phyloP scores from a whole-genome alignment of 2,113 vertebrate genomes.

The Tyrannus savana region DNA sequence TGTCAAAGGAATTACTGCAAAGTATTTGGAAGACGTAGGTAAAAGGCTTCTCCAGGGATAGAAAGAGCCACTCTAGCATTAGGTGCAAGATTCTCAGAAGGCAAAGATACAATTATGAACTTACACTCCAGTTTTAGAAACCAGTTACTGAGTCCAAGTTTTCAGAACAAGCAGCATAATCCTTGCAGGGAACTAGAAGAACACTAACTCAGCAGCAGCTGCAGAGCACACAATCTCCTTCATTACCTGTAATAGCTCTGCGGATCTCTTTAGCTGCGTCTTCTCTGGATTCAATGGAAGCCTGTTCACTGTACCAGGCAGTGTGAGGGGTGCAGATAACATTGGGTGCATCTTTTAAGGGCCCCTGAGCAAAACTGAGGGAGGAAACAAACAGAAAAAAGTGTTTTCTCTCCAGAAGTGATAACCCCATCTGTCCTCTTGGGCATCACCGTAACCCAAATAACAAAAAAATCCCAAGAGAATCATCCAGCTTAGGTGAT shows the following conservation, averaged over 20 bases:
- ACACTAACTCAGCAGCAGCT: not conserved
- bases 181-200: not conserved
- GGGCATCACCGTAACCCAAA: not conserved
- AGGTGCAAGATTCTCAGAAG: not conserved
- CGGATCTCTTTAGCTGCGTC: slow-evolving; percentile 90
- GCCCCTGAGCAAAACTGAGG: slow-evolving; percentile 85
- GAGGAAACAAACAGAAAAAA: not conserved
- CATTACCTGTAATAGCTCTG: slow-evolving; percentile 87
- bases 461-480: not conserved
- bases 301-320: slow-evolving; percentile 92
- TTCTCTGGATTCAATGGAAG: slow-evolving; percentile 88
- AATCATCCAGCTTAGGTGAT: not conserved
- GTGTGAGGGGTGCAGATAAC: slow-evolving; percentile 91
- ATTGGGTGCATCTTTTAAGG: slow-evolving; percentile 89
- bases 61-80: not conserved
- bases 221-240: not conserved
- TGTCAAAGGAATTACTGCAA: not conserved
- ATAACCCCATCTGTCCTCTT: not conserved
- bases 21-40: not conserved
- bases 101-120: not conserved
- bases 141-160: not conserved
- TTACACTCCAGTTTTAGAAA: not conserved
- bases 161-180: not conserved
- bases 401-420: not conserved
- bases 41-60: not conserved